These are phyloP conservation scores for Macaca mulatta DNA, from an alignment of 2,113 vertebrate genomes.

Conservation along the genomic window DNA sequence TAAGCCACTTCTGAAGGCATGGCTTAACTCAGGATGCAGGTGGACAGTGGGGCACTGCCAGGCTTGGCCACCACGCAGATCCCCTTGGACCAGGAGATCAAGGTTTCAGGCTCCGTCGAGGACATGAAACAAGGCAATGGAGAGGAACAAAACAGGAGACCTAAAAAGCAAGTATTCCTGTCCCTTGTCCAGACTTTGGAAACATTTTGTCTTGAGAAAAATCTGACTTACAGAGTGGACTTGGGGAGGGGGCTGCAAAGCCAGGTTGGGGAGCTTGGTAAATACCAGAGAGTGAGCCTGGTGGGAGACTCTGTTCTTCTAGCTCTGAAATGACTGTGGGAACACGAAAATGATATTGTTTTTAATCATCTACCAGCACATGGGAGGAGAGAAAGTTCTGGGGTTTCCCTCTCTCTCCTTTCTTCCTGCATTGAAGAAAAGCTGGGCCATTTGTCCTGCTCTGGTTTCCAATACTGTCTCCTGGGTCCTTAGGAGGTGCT, in stretches of 20 bases:
- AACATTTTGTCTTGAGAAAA: constrained; percentile 9
- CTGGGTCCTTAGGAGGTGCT: neutral
- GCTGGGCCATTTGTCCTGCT: neutral
- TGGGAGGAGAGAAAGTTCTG: neutral
- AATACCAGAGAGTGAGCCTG: neutral
- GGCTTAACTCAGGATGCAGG: neutral
- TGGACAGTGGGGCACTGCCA: neutral
- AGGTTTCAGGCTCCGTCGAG: neutral
- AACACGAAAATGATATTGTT: neutral
- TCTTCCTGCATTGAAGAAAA: neutral
- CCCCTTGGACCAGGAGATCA: neutral
- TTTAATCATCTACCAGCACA: neutral
- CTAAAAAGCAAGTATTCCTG: neutral
- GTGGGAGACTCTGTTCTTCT: neutral
- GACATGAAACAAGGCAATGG: neutral
- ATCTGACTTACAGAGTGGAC: neutral
- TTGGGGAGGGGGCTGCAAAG: neutral
- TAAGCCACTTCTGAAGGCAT: neutral
- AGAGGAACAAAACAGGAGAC: neutral
- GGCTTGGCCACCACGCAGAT: neutral
- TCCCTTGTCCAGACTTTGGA: neutral
- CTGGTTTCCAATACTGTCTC: neutral
- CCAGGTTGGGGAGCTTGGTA: neutral
- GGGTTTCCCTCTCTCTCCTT: neutral
- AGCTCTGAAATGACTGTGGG: neutral